Conservation (phyloP, 2,113 vertebrate species). For the Rhipidura dahli region DNA sequence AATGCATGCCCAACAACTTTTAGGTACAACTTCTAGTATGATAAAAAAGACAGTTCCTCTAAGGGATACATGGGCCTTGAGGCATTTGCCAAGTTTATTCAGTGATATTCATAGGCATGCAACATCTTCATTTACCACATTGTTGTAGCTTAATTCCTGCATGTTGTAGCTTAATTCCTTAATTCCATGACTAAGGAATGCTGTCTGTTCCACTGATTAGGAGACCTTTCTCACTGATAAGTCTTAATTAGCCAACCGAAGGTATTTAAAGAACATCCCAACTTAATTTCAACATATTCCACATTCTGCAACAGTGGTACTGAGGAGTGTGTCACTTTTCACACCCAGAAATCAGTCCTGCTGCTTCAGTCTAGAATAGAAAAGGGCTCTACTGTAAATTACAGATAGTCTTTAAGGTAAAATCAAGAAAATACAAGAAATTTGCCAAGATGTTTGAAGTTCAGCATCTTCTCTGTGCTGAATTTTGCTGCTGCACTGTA, state of each 20-base stretch:
- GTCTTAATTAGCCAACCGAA: background rate
- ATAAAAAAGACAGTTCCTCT: background rate
- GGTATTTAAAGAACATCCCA: background rate
- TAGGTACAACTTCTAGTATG: too few species aligned
- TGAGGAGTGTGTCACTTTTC: background rate
- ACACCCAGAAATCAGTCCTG: background rate
- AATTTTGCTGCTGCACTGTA: background rate
- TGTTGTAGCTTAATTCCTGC: background rate
- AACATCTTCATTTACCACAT: background rate
- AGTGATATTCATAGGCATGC: background rate
- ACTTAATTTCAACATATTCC: background rate
- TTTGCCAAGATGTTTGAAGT: background rate
- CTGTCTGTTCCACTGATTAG: background rate
- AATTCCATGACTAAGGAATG: background rate
- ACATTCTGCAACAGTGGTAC: background rate
- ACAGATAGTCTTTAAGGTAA: background rate
- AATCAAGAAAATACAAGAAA: background rate
- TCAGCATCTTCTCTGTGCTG: background rate
- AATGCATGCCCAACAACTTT: too few species aligned
- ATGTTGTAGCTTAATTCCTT: background rate
- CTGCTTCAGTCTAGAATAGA: background rate
- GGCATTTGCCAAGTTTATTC: background rate
- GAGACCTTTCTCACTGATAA: background rate
- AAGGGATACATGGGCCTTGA: background rate
- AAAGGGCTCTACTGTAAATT: background rate